Conservation (phyloP, 2,113 vertebrate species). For the Gallinago media region DNA sequence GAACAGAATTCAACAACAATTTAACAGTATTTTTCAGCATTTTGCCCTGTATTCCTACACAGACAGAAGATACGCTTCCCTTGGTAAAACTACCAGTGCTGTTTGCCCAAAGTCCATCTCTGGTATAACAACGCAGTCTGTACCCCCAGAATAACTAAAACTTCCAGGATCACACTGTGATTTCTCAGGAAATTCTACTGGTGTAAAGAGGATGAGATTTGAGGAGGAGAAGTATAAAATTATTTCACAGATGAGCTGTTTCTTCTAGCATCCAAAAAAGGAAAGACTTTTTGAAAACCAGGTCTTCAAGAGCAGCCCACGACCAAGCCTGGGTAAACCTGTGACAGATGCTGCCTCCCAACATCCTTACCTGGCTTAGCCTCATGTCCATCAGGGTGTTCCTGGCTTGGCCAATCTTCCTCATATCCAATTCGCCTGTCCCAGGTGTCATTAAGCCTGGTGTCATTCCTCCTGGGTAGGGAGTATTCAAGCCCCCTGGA, state of each 20-base stretch:
- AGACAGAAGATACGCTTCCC: neutral
- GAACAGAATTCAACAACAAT: neutral
- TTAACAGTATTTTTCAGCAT: neutral
- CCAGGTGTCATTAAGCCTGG: constrained; percentile 95
- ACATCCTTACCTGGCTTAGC: constrained; percentile 89
- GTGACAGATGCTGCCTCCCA: neutral
- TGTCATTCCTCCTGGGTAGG: constrained; percentile 95
- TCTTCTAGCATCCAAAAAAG: neutral
- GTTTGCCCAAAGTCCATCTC: neutral
- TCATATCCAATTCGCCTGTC: constrained; percentile 97
- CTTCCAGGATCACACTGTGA: neutral
- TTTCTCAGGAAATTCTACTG: neutral
- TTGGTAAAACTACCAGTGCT: neutral
- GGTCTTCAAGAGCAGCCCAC: neutral
- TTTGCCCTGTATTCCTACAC: neutral
- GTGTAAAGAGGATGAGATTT: neutral
- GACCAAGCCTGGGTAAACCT: rapidly evolving
- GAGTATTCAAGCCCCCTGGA: constrained; percentile 92
- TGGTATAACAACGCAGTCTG: neutral
- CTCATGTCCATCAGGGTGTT: constrained; percentile 99
- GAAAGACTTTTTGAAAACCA: neutral
- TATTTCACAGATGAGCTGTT: neutral
- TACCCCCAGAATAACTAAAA: neutral
- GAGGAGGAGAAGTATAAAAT: neutral
- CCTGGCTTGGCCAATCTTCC: constrained; percentile 97